These are phyloP conservation scores for Thunnus thynnus DNA, from an alignment of 2,113 vertebrate genomes.

Conservation along the genomic window DNA sequence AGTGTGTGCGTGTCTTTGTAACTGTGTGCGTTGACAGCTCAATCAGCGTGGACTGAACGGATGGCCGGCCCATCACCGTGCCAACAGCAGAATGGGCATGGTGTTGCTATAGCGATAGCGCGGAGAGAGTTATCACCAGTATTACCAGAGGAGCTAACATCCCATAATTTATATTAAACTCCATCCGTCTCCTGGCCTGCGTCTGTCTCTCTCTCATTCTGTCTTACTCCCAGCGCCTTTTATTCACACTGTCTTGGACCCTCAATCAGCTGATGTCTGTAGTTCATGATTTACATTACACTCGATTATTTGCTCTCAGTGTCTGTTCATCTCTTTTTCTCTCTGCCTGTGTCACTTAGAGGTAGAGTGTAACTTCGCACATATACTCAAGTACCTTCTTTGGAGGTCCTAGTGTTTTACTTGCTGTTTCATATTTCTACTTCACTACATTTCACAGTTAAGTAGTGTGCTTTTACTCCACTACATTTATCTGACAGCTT, in stretches of 20 bases:
- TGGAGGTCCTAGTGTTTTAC: too few relatives aligned
- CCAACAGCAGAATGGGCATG: conserved; percentile 62
- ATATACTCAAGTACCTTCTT: too few relatives aligned
- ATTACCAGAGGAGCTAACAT: conserved; percentile 75
- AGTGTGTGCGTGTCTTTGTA: conserved; percentile 14
- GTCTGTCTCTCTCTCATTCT: conserved; percentile 37
- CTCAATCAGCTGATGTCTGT: conserved; percentile 21
- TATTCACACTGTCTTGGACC: conserved; percentile 27
- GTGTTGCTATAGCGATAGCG: conserved; percentile 75
- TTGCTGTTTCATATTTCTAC: background rate
- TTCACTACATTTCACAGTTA: background rate
- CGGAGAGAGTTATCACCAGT: conserved; percentile 72
- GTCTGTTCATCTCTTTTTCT: background rate
- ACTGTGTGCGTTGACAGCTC: conserved; percentile 69
- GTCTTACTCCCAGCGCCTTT: conserved; percentile 47
- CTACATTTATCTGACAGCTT: background rate
- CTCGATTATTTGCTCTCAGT: conserved; percentile 7
- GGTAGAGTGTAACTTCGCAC: background rate
- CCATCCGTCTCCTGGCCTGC: conserved; percentile 47
- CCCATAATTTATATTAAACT: conserved; percentile 68
- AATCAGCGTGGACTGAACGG: conserved; percentile 77
- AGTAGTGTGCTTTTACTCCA: background rate
- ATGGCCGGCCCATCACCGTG: conserved; percentile 62
- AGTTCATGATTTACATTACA: conserved; percentile 23
- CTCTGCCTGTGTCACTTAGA: background rate